Base-by-base conservation (phyloP, 2,797 vertebrate species). In the Alauda arvensis region DNA sequence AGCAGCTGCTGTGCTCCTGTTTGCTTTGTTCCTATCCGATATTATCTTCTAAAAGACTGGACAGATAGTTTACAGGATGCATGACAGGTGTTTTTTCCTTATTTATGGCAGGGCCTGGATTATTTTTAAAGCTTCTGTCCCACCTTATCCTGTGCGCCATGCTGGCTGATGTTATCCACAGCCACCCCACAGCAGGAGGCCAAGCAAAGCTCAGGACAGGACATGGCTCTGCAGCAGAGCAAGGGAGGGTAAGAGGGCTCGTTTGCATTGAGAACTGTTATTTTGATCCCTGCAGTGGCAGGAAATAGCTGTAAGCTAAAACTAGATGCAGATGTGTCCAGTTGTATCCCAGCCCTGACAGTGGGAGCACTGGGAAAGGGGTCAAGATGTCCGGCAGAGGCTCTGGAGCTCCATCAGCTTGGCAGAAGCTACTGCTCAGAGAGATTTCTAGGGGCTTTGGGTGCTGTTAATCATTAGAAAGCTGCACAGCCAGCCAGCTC, bases 301-400 rank as follows among this genome's bases (percentile, higher is more conserved):
- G 92, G 87, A 94, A 94, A 84, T 77, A 91, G 77, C 78, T 77
- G 62, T 43, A 74, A 88, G 85, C 81, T 88, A 83, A 91, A 85
- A 63, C 46, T 67, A 85, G 79, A 46, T 4, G 18, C 56, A 71
- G 71, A 52, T 90, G 75, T 69, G 34, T 85, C 31, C 61, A 61
- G 77, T 59, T 0, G 0, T 49, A 82, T 85, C 86, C 31, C 33
- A 87, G 55, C 42, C 29, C 6, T 62, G 52, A 53, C 46, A 34
- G 43, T 18, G 31, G 49, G 43, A 51, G 14, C 46, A 17, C n/a
- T 34, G 37, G 40, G 55, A 57, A 90, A 33, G 40, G 28, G 49
- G 43, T 40, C 21, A 63, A 74, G 65, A 62, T 88, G 16, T 45
- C 37, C 55, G n/a, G 52, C 14, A 57, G 31, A 33, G 25, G 15